Percentiles rank a stretch among this genome's conserved stretches.
Conservation (phyloP, 2,797 vertebrate species). For the Urophycis tenuis region DNA sequence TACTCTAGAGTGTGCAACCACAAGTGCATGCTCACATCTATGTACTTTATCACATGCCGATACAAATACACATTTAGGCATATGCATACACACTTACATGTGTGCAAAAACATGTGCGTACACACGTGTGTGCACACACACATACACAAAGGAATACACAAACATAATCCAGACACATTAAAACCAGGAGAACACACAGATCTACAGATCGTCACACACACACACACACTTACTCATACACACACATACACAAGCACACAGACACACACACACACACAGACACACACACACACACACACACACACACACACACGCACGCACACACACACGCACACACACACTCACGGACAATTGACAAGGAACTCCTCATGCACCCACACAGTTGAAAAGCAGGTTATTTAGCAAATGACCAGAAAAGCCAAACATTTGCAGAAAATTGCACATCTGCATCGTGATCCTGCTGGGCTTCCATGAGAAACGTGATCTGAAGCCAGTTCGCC, state of each 20-base stretch:
- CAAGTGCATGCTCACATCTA: constrained; percentile 58
- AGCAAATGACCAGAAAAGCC: constrained; percentile 71
- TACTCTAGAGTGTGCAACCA: constrained; percentile 36
- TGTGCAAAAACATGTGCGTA: background rate
- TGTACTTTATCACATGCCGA: constrained; percentile 22
- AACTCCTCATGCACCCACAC: constrained; percentile 45
- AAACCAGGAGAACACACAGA: background rate
- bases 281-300: constrained; percentile 43
- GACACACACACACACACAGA: constrained; percentile 54
- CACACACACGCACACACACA: constrained; percentile 41
- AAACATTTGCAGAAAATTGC: constrained; percentile 66
- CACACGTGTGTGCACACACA: constrained; percentile 24
- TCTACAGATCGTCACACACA: constrained; percentile 1
- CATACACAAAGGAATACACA: constrained; percentile 12
- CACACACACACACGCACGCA: constrained; percentile 41
- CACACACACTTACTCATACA: constrained; percentile 45
- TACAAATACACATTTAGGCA: constrained; percentile 10
- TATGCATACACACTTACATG: constrained; percentile 15
- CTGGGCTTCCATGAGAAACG: constrained; percentile 64
- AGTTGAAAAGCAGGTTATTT: constrained; percentile 59
- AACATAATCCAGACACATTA: background rate
- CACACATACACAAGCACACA: constrained; percentile 44
- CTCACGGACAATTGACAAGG: constrained; percentile 47
- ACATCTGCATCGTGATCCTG: constrained; percentile 73
- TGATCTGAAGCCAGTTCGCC: constrained; percentile 48